Evolutionary conservation across 2,113 vertebrate genomes (phyloP), one percentile per base, ranked within the genome.

Genomic region (Mormoops blainvillei): DNA sequence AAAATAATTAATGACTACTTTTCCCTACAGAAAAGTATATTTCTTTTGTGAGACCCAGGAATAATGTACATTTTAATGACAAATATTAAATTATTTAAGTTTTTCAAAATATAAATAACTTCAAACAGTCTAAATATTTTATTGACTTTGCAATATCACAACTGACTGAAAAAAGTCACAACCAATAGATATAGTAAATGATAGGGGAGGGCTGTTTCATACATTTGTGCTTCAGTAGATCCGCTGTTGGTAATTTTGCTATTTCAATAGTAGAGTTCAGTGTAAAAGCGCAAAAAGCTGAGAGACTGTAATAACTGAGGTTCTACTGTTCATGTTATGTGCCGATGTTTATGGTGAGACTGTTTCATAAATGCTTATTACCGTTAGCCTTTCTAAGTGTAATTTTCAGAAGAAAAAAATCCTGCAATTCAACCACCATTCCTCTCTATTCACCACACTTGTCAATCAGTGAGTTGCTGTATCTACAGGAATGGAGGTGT

Each of bases 401-500:
- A 99, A 99, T 99, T 99, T 99, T 99, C 99, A 99, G 98, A 98
- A 98, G 98, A 98, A 98, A 98, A 97, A 98, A 97, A 98, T 98
- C 97, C 98, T 98, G 99, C 99, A 99, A 99, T 99, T 99, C 99
- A 99, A 98, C 99, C 99, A 99, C 99, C 99, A 99, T 99, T 99
- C 99, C 99, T 99, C 99, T 99, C 99, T 99, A 99, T 99, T 99
- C 99, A 99, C 99, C 99, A 98, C 99, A 99, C 99, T 98, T 99
- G 99, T 99, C 99, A 99, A 99, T 99, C 99, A 99, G 99, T 96
- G 98, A 98, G 98, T 98, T 98, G 99, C 99, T 99, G 99, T 99
- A 99, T 99, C 99, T 99, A 98, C 99, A 99, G 99, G 99, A 99
- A 99, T 99, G 99, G 99, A 99, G 99, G 99, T 99, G 99, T 99